phyloP scores from a whole-genome alignment of 1,140 invertebrate genomes.

The Heliconius eleuchia region DNA sequence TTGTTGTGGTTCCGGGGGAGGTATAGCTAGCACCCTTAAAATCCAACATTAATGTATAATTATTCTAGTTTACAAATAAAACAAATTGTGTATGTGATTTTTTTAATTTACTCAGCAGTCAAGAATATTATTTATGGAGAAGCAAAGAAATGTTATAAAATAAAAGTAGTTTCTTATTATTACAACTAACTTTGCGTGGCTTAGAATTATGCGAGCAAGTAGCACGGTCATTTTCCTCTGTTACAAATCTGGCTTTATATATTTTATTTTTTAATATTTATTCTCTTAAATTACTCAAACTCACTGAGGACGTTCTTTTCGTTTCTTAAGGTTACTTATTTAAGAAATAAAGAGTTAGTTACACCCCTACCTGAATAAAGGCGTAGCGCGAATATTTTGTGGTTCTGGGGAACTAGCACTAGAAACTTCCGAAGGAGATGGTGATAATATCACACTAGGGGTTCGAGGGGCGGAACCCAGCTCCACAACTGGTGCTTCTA shows the following conservation, averaged over 20 bases:
- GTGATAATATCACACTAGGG: constrained; percentile 57
- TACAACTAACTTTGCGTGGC: too few species aligned
- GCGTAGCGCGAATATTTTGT: constrained; percentile 58
- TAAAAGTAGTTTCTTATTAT: too few species aligned
- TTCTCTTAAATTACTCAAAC: too few species aligned
- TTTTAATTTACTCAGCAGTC: too few species aligned
- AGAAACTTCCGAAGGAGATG: constrained; percentile 72
- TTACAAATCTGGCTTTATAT: too few species aligned
- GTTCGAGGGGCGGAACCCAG: constrained; percentile 64
- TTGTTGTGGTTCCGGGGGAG: constrained; percentile 68
- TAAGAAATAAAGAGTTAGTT: background rate
- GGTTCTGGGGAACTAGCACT: constrained; percentile 71
- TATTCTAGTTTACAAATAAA: background rate
- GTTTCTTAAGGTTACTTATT: background rate
- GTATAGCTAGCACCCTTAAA: constrained; percentile 65
- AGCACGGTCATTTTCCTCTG: too few species aligned
- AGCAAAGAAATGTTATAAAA: too few species aligned
- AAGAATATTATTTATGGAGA: too few species aligned
- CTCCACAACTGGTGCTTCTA: constrained; percentile 68
- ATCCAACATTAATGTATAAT: background rate
- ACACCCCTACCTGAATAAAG: constrained; percentile 62
- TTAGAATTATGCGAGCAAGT: too few species aligned
- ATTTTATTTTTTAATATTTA: too few species aligned
- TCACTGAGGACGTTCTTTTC: too few species aligned
- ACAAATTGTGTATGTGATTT: too few species aligned